Percentiles rank a stretch among this genome's conserved stretches.
phyloP scores from a whole-genome alignment of 2,888 invertebrate species.

The Leucania comma region DNA sequence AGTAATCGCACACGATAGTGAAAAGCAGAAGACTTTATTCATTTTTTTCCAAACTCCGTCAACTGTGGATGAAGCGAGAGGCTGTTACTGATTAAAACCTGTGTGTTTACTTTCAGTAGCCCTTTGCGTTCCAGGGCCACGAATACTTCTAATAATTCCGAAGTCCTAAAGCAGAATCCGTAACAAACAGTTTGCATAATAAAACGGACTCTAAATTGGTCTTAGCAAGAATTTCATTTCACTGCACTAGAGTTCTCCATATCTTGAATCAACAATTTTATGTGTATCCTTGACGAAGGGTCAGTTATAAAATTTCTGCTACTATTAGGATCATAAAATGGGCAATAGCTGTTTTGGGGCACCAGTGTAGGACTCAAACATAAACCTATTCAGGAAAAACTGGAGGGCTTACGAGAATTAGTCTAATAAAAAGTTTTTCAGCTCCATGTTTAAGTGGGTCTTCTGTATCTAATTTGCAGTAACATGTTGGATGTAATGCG shows the following conservation, averaged over 20 bases:
- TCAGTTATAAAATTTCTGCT: neutral
- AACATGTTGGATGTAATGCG: constrained; percentile 46
- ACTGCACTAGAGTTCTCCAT: neutral
- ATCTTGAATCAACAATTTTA: neutral
- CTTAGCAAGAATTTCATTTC: neutral
- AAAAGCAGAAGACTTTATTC: constrained; percentile 23
- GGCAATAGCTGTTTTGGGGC: neutral
- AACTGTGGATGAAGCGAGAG: neutral
- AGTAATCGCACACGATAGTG: constrained; percentile 13
- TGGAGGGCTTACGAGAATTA: neutral
- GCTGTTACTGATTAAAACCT: neutral
- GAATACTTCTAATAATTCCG: neutral
- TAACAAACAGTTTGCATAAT: neutral
- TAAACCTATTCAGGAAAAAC: neutral
- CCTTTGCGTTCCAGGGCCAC: neutral
- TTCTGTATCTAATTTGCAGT: constrained; percentile 30
- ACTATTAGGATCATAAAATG: neutral
- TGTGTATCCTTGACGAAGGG: neutral
- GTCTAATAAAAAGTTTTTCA: neutral
- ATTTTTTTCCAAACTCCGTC: too few relatives aligned
- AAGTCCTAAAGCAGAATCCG: neutral
- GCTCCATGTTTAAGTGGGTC: neutral
- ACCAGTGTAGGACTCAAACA: neutral
- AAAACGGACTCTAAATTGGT: neutral
- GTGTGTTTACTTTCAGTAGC: neutral